phyloP scores from a whole-genome alignment of 2,888 invertebrate genomes.

The Microctonus aethiopoides region DNA sequence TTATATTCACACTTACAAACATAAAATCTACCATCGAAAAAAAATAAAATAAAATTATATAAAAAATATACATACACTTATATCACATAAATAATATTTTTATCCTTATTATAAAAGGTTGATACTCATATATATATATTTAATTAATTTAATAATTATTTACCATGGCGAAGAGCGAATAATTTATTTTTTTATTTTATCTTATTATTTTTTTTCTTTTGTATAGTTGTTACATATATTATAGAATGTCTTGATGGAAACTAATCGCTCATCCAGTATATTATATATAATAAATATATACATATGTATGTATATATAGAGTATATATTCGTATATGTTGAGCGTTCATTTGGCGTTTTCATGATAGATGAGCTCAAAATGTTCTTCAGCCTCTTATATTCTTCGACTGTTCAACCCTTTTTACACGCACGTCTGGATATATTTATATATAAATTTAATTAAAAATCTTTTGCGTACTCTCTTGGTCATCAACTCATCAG shows the following conservation, averaged over 20 bases:
- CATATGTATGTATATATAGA: not conserved
- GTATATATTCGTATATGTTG: not conserved
- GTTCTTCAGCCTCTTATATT: not conserved
- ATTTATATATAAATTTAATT: conserved; percentile 16
- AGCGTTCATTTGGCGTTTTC: conserved; percentile 9
- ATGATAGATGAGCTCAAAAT: conserved; percentile 23
- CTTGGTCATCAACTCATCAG: conserved; percentile 26
- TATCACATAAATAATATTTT: too few relatives aligned
- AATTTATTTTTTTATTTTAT: too few relatives aligned
- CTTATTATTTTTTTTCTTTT: not conserved
- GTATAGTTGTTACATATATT: not conserved
- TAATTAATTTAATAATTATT: too few relatives aligned
- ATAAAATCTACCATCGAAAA: not conserved
- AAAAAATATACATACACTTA: too few relatives aligned
- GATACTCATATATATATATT: too few relatives aligned
- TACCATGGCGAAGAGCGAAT: too few relatives aligned
- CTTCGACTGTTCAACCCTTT: not conserved
- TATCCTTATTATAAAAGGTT: too few relatives aligned
- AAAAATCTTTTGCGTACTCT: conserved; percentile 38
- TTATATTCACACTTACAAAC: conserved; percentile 6
- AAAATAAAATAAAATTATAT: too few relatives aligned
- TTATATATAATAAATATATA: too few relatives aligned
- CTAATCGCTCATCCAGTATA: conserved; percentile 8
- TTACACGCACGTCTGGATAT: not conserved
- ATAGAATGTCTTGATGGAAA: not conserved